A percentile compares a stretch with the other conserved stretches of the same genome.
Evolutionary conservation across 2,797 vertebrate species (phyloP).

Genomic region (Scarus forsteni): DNA sequence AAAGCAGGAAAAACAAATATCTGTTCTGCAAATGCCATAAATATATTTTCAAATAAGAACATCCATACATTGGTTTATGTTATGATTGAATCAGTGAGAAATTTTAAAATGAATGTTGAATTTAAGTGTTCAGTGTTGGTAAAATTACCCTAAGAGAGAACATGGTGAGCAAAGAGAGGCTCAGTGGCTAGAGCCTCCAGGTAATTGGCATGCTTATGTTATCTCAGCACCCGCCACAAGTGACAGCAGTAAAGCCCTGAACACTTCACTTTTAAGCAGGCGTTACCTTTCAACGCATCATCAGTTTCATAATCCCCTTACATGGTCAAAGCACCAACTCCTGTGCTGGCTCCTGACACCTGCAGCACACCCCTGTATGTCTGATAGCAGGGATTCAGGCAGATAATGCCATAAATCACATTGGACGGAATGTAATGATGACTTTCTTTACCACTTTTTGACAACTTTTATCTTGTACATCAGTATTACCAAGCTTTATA

Average conservation of each 20-base stretch:
- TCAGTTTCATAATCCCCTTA: constrained; percentile 86
- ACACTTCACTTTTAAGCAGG: constrained; percentile 80
- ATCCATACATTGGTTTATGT: too few relatives aligned
- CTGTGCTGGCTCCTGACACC: constrained; percentile 69
- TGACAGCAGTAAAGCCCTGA: constrained; percentile 77
- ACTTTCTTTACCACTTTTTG: constrained; percentile 58
- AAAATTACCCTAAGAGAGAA: constrained; percentile 43
- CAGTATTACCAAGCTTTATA: neutral
- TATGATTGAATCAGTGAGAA: neutral
- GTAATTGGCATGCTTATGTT: constrained; percentile 80
- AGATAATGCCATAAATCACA: constrained; percentile 66
- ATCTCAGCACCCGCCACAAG: constrained; percentile 76
- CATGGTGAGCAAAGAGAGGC: constrained; percentile 5
- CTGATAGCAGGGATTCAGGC: constrained; percentile 70
- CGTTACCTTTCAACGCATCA: constrained; percentile 83
- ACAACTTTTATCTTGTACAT: constrained; percentile 28
- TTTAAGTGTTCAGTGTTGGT: constrained; percentile 52
- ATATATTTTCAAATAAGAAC: too few relatives aligned
- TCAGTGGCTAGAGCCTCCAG: constrained; percentile 59
- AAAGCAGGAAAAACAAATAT: neutral
- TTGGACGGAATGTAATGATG: constrained; percentile 65
- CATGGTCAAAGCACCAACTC: constrained; percentile 74
- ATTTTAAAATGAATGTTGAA: constrained; percentile 23
- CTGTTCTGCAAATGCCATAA: too few relatives aligned
- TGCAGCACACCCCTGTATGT: constrained; percentile 62